phyloP scores from a whole-genome alignment of 2,113 vertebrate species.

The Chrysemys picta region DNA sequence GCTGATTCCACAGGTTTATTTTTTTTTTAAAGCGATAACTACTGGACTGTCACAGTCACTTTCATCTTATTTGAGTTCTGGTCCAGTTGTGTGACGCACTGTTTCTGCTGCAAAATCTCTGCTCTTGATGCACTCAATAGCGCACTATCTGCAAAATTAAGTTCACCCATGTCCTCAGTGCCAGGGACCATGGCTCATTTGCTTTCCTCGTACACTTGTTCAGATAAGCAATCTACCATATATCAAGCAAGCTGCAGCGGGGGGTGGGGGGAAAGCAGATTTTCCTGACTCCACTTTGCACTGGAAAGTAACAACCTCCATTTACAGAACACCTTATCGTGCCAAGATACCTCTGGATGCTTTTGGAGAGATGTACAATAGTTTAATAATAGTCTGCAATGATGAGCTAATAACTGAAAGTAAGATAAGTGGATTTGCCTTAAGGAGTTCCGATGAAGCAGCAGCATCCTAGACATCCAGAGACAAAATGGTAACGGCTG shows the following conservation, averaged over 20 bases:
- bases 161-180: neutral
- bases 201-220: neutral
- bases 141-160: conserved; percentile 39
- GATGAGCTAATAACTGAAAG: neutral
- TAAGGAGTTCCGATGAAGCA: neutral
- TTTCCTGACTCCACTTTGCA: neutral
- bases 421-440: neutral
- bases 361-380: neutral
- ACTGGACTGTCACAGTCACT: neutral
- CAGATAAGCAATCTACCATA: neutral
- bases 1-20: neutral
- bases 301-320: neutral
- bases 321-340: neutral
- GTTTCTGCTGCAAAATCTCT: neutral
- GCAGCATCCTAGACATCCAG: neutral
- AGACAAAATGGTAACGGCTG: neutral
- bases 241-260: neutral
- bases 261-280: neutral
- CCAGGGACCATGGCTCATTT: neutral
- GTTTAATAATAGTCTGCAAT: neutral
- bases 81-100: neutral
- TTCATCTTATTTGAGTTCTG: neutral
- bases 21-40: neutral
- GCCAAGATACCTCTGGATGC: neutral
- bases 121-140: neutral